Evolutionary conservation across 2,797 vertebrate genomes (phyloP).

Genomic region (Danio jaintianensis): DNA sequence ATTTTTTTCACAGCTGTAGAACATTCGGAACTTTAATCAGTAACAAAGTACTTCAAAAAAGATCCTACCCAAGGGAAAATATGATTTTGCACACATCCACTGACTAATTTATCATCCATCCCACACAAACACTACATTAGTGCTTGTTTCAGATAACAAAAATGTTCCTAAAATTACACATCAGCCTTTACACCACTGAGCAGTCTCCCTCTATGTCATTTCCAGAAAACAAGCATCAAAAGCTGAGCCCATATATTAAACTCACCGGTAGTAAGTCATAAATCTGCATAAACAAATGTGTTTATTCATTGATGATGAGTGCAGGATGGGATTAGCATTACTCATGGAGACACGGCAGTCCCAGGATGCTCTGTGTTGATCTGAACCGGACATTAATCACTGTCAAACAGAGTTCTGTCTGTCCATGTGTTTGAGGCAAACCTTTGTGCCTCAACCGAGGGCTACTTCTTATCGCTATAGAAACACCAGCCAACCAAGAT

Average conservation of each 20-base stretch:
- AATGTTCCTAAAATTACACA: background rate
- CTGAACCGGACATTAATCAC: conserved; percentile 81
- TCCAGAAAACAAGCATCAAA: conserved; percentile 12
- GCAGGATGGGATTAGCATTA: conserved; percentile 48
- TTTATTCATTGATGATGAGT: conserved; percentile 19
- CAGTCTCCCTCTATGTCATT: background rate
- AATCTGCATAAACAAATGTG: conserved; percentile 9
- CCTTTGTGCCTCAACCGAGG: conserved; percentile 67
- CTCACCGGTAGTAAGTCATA: conserved; percentile 37
- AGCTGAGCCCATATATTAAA: background rate
- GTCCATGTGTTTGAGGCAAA: conserved; percentile 64
- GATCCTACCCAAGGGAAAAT: too few relatives aligned
- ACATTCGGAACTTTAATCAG: too few relatives aligned
- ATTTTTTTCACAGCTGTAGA: too few relatives aligned
- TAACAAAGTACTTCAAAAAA: too few relatives aligned
- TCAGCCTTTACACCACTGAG: background rate
- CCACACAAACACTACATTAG: background rate
- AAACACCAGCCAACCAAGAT: conserved; percentile 69
- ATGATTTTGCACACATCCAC: background rate
- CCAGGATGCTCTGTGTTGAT: conserved; percentile 67
- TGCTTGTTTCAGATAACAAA: background rate
- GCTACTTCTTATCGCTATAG: conserved; percentile 74
- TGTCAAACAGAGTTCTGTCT: conserved; percentile 72
- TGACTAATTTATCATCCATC: background rate
- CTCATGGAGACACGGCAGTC: conserved; percentile 27